Conservation (phyloP, 1,140 invertebrate genomes). For the Drosophila navojoa region DNA sequence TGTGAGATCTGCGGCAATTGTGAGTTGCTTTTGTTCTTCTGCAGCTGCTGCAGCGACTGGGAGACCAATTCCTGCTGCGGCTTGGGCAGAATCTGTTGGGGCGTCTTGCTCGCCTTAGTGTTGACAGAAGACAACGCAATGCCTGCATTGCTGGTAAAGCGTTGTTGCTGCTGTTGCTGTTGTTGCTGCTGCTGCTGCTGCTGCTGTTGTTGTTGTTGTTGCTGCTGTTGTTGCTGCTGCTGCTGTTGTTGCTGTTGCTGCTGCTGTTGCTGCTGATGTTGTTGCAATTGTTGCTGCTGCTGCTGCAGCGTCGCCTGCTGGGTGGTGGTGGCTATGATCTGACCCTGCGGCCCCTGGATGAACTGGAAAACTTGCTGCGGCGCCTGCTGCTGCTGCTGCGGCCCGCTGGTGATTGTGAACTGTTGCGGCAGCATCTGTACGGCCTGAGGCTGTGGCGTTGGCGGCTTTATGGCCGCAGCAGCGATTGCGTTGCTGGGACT, state of each 20-base stretch:
- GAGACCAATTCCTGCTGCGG: constrained; percentile 63
- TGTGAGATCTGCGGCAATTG: constrained; percentile 74
- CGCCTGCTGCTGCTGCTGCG: constrained; percentile 63
- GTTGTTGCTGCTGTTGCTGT: constrained; percentile 56
- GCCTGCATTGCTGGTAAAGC: constrained; percentile 60
- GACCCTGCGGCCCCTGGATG: constrained; percentile 80
- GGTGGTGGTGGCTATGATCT: constrained; percentile 72
- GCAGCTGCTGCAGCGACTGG: constrained; percentile 48
- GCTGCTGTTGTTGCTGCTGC: constrained; percentile 58
- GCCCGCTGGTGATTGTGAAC: constrained; percentile 68
- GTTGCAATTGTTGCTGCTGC: constrained; percentile 47
- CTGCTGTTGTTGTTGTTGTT: constrained; percentile 47
- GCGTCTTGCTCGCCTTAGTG: constrained; percentile 72
- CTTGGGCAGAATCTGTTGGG: constrained; percentile 81
- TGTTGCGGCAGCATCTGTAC: constrained; percentile 82
- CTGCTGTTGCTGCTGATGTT: constrained; percentile 54
- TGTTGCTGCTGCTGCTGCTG: constrained; percentile 54
- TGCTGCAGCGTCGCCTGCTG: constrained; percentile 51
- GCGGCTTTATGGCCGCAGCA: constrained; percentile 76
- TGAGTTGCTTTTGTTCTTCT: constrained; percentile 49
- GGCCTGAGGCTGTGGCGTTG: constrained; percentile 71
- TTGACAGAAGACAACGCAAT: constrained; percentile 47
- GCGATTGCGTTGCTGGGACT: constrained; percentile 77
- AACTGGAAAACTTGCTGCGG: constrained; percentile 82
- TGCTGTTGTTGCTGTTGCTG: constrained; percentile 54